Percentiles rank a stretch among this genome's conserved stretches.
Evolutionary conservation across 2,113 vertebrate species (phyloP).

Genomic region (Gulo gulo): DNA sequence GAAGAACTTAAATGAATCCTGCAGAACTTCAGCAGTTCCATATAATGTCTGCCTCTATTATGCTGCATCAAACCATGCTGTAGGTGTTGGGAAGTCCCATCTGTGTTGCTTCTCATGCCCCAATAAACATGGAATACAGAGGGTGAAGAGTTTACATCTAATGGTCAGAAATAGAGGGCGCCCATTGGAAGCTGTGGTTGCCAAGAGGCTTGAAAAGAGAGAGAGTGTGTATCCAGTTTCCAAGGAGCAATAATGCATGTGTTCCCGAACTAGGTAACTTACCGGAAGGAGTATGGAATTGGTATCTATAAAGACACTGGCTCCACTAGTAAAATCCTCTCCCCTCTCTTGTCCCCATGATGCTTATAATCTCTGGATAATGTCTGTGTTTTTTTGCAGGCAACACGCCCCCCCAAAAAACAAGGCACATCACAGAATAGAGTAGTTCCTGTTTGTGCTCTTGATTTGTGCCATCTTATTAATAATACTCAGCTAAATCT

Average conservation of each 20-base stretch:
- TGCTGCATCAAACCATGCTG: neutral
- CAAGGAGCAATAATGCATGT: neutral
- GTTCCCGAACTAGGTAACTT: constrained; percentile 10
- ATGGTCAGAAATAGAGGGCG: neutral
- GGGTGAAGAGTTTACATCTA: neutral
- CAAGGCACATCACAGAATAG: neutral
- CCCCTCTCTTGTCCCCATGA: neutral
- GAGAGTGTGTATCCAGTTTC: neutral
- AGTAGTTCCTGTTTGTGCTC: constrained; percentile 6
- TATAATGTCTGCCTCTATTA: neutral
- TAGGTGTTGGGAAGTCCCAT: neutral
- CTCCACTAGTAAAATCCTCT: neutral
- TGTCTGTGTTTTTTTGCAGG: neutral
- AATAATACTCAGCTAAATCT: constrained; percentile 36
- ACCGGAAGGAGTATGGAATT: neutral
- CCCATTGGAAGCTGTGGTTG: neutral
- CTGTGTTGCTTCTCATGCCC: neutral
- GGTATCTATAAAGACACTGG: neutral
- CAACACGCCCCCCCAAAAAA: neutral
- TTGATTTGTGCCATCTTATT: constrained; percentile 17
- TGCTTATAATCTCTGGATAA: neutral
- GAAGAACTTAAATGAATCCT: constrained; percentile 6
- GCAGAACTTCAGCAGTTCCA: neutral
- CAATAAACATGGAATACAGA: neutral
- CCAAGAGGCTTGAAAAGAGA: constrained; percentile 25